Percentiles rank a stretch among this genome's conserved stretches.
phyloP scores from a whole-genome alignment of 2,797 vertebrate genomes.

The Cynopterus sphinx region DNA sequence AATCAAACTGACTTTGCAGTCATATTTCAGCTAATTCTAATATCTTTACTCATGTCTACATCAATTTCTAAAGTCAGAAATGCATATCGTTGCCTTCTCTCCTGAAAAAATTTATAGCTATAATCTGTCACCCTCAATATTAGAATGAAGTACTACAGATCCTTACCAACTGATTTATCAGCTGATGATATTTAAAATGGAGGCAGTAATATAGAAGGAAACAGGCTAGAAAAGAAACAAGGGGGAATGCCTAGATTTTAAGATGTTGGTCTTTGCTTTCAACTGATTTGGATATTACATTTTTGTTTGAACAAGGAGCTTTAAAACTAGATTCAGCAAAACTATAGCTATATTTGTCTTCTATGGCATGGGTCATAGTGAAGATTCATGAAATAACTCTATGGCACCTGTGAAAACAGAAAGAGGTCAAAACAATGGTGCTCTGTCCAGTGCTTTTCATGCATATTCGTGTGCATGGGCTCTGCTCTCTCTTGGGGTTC shows the following conservation, averaged over 20 bases:
- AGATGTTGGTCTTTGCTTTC: constrained; percentile 54
- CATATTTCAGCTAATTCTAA: not conserved
- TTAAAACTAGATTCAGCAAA: constrained; percentile 66
- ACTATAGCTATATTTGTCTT: constrained; percentile 66
- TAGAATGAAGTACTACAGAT: constrained; percentile 19
- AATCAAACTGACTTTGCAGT: constrained; percentile 17
- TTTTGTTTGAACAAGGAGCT: constrained; percentile 67
- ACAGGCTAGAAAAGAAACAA: constrained; percentile 25
- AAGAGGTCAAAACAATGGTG: constrained; percentile 66
- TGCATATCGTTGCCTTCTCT: not conserved
- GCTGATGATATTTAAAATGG: constrained; percentile 71
- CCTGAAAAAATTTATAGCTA: constrained; percentile 50
- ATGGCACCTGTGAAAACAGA: constrained; percentile 77
- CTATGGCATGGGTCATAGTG: constrained; percentile 58
- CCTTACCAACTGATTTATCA: constrained; percentile 72
- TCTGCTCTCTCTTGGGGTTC: constrained; percentile 42
- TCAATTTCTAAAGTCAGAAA: constrained; percentile 50
- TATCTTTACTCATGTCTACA: not conserved
- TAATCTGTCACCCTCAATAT: constrained; percentile 60
- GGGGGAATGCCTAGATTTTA: not conserved
- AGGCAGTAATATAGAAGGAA: constrained; percentile 36
- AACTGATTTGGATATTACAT: constrained; percentile 60
- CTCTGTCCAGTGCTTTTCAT: constrained; percentile 51
- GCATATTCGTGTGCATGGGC: constrained; percentile 22
- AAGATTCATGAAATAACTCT: constrained; percentile 66